These are phyloP conservation scores for Xenops minutus DNA, from an alignment of 2,797 vertebrate species.

Conservation along the genomic window DNA sequence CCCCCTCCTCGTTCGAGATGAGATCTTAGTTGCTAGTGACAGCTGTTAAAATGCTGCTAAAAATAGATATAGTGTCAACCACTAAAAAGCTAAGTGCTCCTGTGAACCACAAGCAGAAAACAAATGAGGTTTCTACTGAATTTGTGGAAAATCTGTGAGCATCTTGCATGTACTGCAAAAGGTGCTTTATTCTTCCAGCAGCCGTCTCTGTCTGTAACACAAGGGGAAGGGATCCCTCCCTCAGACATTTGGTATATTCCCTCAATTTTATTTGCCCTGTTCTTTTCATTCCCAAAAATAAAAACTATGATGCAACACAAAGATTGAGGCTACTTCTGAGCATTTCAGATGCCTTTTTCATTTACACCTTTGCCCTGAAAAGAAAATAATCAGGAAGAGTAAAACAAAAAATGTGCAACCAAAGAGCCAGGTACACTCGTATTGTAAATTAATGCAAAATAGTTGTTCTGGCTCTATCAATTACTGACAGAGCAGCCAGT, in stretches of 20 bases:
- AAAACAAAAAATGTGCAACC: background rate
- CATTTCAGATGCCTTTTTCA: background rate
- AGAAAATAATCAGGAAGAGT: background rate
- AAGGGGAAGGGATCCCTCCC: background rate
- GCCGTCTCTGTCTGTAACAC: background rate
- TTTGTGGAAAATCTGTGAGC: slow-evolving; percentile 36
- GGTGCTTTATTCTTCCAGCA: slow-evolving; percentile 31
- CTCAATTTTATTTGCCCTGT: background rate
- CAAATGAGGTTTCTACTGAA: slow-evolving; percentile 59
- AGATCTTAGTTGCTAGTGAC: slow-evolving; percentile 74
- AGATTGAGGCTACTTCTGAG: background rate
- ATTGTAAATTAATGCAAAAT: background rate
- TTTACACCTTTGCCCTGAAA: background rate
- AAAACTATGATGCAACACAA: background rate
- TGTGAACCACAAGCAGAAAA: slow-evolving; percentile 68
- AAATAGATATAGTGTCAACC: slow-evolving; percentile 65
- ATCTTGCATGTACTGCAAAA: slow-evolving; percentile 12
- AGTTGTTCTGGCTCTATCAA: background rate
- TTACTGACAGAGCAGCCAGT: background rate
- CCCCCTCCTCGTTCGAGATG: slow-evolving; percentile 55
- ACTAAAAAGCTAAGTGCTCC: slow-evolving; percentile 71
- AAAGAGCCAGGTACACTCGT: background rate
- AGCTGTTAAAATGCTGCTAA: slow-evolving; percentile 79
- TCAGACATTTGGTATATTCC: background rate
- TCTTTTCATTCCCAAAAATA: background rate